Conservation (phyloP, 2,797 vertebrate species). For the Melanotaenia maccullochi region DNA sequence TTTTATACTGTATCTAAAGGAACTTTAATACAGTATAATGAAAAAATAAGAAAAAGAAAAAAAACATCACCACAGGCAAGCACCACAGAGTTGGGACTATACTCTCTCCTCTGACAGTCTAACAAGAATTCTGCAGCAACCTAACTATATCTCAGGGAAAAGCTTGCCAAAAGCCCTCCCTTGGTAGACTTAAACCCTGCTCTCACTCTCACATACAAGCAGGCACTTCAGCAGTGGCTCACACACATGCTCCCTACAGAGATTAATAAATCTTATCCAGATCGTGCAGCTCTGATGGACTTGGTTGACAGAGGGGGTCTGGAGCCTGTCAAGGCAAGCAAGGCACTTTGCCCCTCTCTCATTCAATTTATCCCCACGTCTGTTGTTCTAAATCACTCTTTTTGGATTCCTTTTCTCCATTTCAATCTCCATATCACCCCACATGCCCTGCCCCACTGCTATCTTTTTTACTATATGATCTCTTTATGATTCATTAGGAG, state of each 20-base stretch:
- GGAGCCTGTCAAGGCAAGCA: slow-evolving; percentile 43
- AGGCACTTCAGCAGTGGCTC: slow-evolving; percentile 19
- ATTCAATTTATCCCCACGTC: slow-evolving; percentile 28
- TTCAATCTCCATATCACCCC: not conserved
- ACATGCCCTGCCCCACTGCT: slow-evolving; percentile 6
- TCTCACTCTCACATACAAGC: slow-evolving; percentile 8
- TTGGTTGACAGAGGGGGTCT: slow-evolving; percentile 56
- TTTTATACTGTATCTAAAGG: slow-evolving; percentile 4
- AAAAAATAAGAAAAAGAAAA: not conserved
- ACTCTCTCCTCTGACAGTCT: slow-evolving; percentile 15
- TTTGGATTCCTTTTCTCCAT: slow-evolving; percentile 18
- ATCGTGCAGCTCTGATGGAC: slow-evolving; percentile 55
- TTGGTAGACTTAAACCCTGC: slow-evolving; percentile 49
- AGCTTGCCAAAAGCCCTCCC: slow-evolving; percentile 52
- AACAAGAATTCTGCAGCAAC: slow-evolving; percentile 55
- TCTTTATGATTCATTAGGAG: slow-evolving; percentile 51
- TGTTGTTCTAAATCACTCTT: slow-evolving; percentile 32
- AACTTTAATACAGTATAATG: not conserved
- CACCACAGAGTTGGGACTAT: slow-evolving; percentile 15
- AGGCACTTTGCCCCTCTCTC: slow-evolving; percentile 35
- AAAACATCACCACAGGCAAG: slow-evolving; percentile 15
- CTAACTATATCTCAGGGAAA: slow-evolving; percentile 55
- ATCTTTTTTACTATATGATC: slow-evolving; percentile 47
- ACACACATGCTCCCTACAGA: slow-evolving; percentile 39
- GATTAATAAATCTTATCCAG: slow-evolving; percentile 70